These are phyloP conservation scores for Dryococelus australis DNA, from an alignment of 2,888 invertebrate species.

Conservation along the genomic window DNA sequence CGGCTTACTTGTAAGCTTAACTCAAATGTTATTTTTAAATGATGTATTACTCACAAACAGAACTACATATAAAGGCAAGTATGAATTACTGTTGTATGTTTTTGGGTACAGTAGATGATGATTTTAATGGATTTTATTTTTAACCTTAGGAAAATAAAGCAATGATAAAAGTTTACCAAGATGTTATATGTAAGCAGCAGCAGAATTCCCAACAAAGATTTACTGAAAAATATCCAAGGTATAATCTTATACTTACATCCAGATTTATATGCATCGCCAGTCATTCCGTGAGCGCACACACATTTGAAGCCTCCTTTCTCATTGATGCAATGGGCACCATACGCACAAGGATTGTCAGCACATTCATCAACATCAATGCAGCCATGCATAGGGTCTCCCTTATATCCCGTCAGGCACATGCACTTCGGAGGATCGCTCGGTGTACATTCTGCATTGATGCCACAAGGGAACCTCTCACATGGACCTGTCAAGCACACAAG, in stretches of 20 bases:
- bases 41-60: too few relatives aligned
- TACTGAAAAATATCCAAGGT: neutral
- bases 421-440: conserved; percentile 89
- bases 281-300: conserved; percentile 81
- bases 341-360: conserved; percentile 81
- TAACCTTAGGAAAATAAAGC: too few relatives aligned
- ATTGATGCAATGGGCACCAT: conserved; percentile 88
- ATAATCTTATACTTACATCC: conserved; percentile 70
- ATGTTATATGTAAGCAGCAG: too few relatives aligned
- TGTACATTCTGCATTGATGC: conserved; percentile 88
- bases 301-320: conserved; percentile 87
- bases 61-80: too few relatives aligned
- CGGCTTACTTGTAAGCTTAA: too few relatives aligned
- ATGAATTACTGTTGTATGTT: too few relatives aligned
- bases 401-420: conserved; percentile 85
- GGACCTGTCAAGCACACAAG: conserved; percentile 62
- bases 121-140: too few relatives aligned
- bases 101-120: too few relatives aligned
- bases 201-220: too few relatives aligned
- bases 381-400: conserved; percentile 84
- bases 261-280: conserved; percentile 84
- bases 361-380: conserved; percentile 90
- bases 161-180: neutral
- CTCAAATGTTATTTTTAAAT: too few relatives aligned
- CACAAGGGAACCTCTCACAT: conserved; percentile 88